phyloP scores from a whole-genome alignment of 2,797 vertebrate genomes.

The Tadarida brasiliensis region DNA sequence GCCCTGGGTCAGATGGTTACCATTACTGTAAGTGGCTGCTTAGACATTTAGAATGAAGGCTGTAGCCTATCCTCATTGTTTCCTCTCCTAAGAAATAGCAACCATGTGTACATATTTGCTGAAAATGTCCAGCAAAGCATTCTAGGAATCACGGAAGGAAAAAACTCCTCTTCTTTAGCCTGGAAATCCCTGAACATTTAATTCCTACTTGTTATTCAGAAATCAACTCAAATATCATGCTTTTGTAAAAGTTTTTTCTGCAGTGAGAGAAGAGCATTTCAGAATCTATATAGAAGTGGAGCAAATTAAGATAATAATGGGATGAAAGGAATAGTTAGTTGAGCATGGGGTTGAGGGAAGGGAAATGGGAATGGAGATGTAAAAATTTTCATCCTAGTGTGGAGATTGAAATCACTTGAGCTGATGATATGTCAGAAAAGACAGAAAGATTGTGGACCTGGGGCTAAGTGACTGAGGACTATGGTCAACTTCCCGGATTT shows the following conservation, averaged over 20 bases:
- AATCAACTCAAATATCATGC: neutral
- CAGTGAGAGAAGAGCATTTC: neutral
- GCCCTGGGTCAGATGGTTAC: neutral
- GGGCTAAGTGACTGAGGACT: neutral
- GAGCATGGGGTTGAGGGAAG: neutral
- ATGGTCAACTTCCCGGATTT: neutral
- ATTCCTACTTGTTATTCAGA: neutral
- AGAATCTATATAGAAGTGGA: neutral
- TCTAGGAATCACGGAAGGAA: neutral
- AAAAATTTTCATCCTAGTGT: neutral
- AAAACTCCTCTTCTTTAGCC: neutral
- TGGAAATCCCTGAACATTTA: neutral
- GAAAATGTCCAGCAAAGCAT: neutral
- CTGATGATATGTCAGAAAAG: neutral
- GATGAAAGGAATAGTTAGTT: neutral
- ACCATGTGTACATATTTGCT: neutral
- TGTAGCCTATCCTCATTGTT: neutral
- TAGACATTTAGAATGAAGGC: neutral
- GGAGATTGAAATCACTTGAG: neutral
- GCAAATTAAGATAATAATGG: neutral
- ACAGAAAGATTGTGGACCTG: neutral
- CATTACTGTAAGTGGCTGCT: neutral
- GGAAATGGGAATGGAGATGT: neutral
- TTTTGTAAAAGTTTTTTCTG: neutral
- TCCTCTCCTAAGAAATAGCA: neutral